Base-by-base conservation (phyloP, 2,888 invertebrate species). In the Drosophila koepferae region DNA sequence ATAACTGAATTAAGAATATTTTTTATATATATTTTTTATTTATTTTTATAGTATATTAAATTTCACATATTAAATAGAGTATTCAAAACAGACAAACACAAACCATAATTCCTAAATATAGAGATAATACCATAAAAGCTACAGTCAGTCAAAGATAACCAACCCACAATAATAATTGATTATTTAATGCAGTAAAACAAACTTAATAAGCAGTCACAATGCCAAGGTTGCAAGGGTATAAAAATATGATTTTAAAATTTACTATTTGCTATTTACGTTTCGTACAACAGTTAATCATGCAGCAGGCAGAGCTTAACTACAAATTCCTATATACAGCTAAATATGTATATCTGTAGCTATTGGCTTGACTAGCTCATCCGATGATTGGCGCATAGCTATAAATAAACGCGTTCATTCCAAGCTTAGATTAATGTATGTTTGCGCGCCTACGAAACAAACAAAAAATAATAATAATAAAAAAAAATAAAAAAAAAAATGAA, bases 311-410 rank as follows among this genome's bases (percentile, higher is more conserved):
- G 44, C 34, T 63, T 40, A 56, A 53, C 51, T 62, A 70, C 10
- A 18, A 3, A 43, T 48, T 46, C 49, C 28, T 44, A 40, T 59
- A 10, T 49, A 49, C 44, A 14, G 12, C 14, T 23, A 23, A 7
- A 46, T 46, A 9, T 43, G 18, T 43, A 23, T 14, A 46, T 46
- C 18, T 43, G 18, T 43, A 10, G 43, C 1, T 14, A 46, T 60
- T 60, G 51, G 51, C 53, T 56, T 66, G 77, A 53, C 70, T 73
- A 40, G 72, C 82, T 74, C 88, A 88, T 80, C 74, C n/a, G 60
- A 49, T 67, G 84, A 74, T 79, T 81, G 68, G 76, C 85, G 77
- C 88, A 84, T 87, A 72, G 82, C 82, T 84, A 84, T 71, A 88
- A 88, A 88, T 84, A 84, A 77, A 62, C 71, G 63, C 20, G 74